Base-by-base conservation (phyloP, 2,888 invertebrate genomes). In the Lissocephala sabroskyi region DNA sequence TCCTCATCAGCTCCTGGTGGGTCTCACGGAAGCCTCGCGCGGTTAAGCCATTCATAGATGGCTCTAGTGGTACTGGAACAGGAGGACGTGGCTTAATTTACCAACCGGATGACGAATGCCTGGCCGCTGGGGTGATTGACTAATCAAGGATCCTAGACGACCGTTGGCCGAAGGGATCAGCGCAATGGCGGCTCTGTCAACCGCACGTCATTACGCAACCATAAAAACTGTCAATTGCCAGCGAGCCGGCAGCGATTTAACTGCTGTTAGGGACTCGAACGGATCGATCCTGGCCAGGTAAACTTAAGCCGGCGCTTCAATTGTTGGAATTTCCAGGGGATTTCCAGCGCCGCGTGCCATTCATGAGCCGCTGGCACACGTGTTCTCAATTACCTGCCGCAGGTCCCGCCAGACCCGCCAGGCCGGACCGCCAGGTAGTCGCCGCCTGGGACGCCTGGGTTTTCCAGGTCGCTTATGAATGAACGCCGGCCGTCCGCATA, bases 321-420 rank as follows among this genome's bases (percentile, higher is more conserved):
- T 68, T 75, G 55, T 45, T 50, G 48, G 56, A 63, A 66, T 54
- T 54, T 56, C 68, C 75, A 17, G 35, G 75, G 68, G 75, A 53
- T 74, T 70, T 61, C 68, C 68, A 52, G 26, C 3, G 32, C 23
- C 10, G 42, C 16, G 23, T 11, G 36, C 40, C 68, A 68, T 68
- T 68, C 75, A 68, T 75, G 41, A 70, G 11, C 19, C 7, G 7
- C 19, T 40, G 29, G 45, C 55, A 74, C 68, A 74, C 71, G 52
- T 68, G 68, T 63, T 68, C 30, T 54, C 52, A 54, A 74, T 75
- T 68, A 68, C 63, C 62, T 45, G 37, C 35, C 23, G 7, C 3
- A 23, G 4, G 7, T 5, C 23, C 9, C 30, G 14, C 26, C 40
- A 16, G 16, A 17, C 13, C 23, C 35, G 54, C 43, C 36, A 52